A percentile compares a stretch with the other conserved stretches of the same genome.
These are phyloP conservation scores for Hydrozoanthus gracilis DNA, from an alignment of 92 coral and sea anemone genomes.

Conservation along the genomic window DNA sequence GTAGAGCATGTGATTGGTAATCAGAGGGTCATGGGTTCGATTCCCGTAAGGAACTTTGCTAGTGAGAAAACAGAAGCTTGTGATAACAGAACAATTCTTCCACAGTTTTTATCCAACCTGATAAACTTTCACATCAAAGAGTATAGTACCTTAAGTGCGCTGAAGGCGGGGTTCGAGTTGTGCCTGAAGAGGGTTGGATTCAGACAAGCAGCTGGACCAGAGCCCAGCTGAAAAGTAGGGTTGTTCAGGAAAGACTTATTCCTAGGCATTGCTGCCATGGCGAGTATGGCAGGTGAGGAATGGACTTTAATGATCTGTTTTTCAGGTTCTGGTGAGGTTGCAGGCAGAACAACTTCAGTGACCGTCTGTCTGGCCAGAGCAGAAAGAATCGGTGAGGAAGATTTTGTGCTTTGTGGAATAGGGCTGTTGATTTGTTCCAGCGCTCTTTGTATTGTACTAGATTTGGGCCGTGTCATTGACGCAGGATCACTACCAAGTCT, in stretches of 20 bases:
- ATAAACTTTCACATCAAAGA: background rate
- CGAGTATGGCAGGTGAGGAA: constrained; percentile 91
- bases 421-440: constrained; percentile 64
- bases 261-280: constrained; percentile 83
- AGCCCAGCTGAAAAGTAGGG: constrained; percentile 68
- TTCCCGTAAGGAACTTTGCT: no score
- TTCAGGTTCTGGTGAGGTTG: constrained; percentile 55
- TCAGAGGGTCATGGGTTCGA: no score
- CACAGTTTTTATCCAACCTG: background rate
- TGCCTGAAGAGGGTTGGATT: constrained; percentile 61
- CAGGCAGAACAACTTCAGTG: constrained; percentile 63
- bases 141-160: constrained; percentile 40
- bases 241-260: constrained; percentile 68
- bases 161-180: constrained; percentile 58
- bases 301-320: constrained; percentile 87
- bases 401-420: constrained; percentile 23
- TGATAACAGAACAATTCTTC: no score
- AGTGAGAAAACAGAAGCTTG: no score
- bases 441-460: constrained; percentile 78
- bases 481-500: constrained; percentile 26
- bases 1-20: no score
- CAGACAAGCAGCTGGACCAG: constrained; percentile 34
- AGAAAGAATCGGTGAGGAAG: constrained; percentile 83
- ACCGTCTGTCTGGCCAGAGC: constrained; percentile 83
- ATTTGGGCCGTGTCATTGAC: constrained; percentile 36